Evolutionary conservation across 2,888 invertebrate species (phyloP), one percentile per base, ranked within the genome.

Genomic region (Fragum whitleyi): DNA sequence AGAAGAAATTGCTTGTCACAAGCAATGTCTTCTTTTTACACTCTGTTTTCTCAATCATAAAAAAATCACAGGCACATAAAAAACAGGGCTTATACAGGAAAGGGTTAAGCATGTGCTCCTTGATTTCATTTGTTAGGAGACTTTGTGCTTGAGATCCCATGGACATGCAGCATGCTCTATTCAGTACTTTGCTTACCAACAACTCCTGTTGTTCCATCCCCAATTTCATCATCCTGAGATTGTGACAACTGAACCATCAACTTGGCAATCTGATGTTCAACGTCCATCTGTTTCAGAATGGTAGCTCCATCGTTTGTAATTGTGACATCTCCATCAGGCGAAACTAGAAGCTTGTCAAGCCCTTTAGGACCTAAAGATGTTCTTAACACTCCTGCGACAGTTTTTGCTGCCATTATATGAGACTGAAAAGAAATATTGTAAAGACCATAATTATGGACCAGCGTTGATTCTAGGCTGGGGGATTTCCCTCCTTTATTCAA

Each of bases 251-350:
- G 98, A 29, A 99, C 99, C 96, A 99, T 96, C 69, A 99, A 95
- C 94, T 99, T 99, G 51, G 98, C 99, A 89, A 99, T 98, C 95
- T 99, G 97, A 94, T 99, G 99, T 36, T 99, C 98, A 7, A 99
- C 98, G 94, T 99, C 99, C 99, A 99, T 99, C 95, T 97, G 96
- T 94, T 98, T 98, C 88, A 99, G 95, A 91, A 99, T 99, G 0
- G 99, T 99, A n/a, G 99, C 99, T 29, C 99, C 99, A 95, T 99
- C 99, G 93, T 99, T 99, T 61, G 99, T 99, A 55, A 99, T 97
- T 0, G 98, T 98, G 1, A 99, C 97, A 90, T 99, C 99, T 36
- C 99, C 99, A 94, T 99, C 99, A 0, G 97, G 95, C 14, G 97
- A 97, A 0, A 99, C 98, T 97, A 99, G 96, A 95, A 99, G 96